These are phyloP conservation scores for Conus betulinus DNA, from an alignment of 1,140 invertebrate species.

Conservation along the genomic window DNA sequence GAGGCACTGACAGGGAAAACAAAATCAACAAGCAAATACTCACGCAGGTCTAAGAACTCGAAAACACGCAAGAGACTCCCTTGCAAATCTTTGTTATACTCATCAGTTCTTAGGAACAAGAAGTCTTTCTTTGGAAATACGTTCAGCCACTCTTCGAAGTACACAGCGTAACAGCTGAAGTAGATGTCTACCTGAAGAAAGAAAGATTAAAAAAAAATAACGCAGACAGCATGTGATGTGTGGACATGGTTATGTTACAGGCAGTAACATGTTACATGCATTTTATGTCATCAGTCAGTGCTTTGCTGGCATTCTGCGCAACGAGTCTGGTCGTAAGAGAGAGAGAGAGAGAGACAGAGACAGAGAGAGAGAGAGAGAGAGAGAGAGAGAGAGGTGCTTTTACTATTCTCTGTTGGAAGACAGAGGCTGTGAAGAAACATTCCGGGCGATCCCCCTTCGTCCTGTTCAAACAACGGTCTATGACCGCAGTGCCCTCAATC, in stretches of 20 bases:
- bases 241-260: too few relatives aligned
- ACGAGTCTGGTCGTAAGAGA: too few relatives aligned
- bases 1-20: too few relatives aligned
- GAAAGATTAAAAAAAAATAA: background rate
- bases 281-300: too few relatives aligned
- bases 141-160: conserved; percentile 45
- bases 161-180: conserved; percentile 44
- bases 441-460: background rate
- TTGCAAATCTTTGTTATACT: conserved; percentile 33
- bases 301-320: too few relatives aligned
- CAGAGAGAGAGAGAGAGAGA: too few relatives aligned
- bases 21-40: background rate
- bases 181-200: conserved; percentile 38
- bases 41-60: conserved; percentile 35
- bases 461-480: background rate
- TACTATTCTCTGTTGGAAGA: too few relatives aligned
- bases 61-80: conserved; percentile 17
- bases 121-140: conserved; percentile 48
- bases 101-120: conserved; percentile 47
- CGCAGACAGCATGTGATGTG: too few relatives aligned
- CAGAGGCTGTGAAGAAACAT: background rate
- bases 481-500: background rate
- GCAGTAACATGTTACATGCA: too few relatives aligned
- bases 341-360: too few relatives aligned
- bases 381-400: too few relatives aligned